Conservation (phyloP, 2,888 invertebrate genomes). For the Petrophora chlorosata region DNA sequence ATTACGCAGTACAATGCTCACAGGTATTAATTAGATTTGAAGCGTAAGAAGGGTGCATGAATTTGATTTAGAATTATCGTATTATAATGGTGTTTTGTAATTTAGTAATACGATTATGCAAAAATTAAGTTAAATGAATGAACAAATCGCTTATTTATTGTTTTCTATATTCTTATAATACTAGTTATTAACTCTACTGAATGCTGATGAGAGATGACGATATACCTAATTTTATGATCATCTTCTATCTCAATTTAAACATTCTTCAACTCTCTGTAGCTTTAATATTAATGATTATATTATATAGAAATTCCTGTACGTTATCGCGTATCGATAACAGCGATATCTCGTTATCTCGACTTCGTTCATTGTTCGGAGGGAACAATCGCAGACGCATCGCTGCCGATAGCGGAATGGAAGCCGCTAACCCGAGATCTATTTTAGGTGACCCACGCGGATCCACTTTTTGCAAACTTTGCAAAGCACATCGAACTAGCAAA, state of each 20-base stretch:
- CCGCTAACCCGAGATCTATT: slow-evolving; percentile 49
- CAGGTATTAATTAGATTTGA: slow-evolving; percentile 7
- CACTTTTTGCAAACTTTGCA: slow-evolving; percentile 26
- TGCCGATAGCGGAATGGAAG: slow-evolving; percentile 27
- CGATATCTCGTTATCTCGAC: too few relatives aligned
- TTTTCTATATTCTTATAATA: too few relatives aligned
- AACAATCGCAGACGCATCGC: slow-evolving; percentile 36
- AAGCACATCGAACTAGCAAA: slow-evolving; percentile 26
- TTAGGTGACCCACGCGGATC: slow-evolving; percentile 55
- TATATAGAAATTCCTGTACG: slow-evolving; percentile 24
- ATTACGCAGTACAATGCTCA: slow-evolving; percentile 24
- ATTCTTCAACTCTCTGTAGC: too few relatives aligned
- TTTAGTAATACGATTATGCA: too few relatives aligned
- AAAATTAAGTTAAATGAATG: too few relatives aligned
- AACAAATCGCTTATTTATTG: too few relatives aligned
- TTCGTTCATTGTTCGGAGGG: slow-evolving; percentile 39
- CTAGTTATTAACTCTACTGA: too few relatives aligned
- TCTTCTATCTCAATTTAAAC: too few relatives aligned
- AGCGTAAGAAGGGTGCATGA: neutral
- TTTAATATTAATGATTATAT: slow-evolving; percentile 3
- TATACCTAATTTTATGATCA: too few relatives aligned
- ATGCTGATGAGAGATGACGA: too few relatives aligned
- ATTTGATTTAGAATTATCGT: too few relatives aligned
- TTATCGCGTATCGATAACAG: slow-evolving; percentile 47
- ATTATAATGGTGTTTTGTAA: too few relatives aligned